Evolutionary conservation across 2,113 vertebrate genomes (phyloP).

Genomic region (Clupea harengus): DNA sequence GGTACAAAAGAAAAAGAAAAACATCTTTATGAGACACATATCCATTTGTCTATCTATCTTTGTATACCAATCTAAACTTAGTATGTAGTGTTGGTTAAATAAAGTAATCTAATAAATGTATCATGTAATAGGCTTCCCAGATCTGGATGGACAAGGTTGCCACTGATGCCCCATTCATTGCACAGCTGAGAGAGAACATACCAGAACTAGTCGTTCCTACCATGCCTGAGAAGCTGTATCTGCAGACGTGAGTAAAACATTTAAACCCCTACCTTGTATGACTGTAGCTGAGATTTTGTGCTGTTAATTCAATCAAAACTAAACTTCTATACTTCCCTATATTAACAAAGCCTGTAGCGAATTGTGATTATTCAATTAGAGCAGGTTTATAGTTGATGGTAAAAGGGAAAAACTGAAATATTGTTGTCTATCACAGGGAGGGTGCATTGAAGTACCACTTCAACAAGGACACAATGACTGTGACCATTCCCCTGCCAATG

Average conservation of each 20-base stretch:
- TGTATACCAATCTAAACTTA: not conserved
- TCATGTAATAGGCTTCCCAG: conserved; percentile 70
- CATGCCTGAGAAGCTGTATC: conserved; percentile 83
- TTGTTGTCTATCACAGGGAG: conserved; percentile 66
- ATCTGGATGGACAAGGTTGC: conserved; percentile 78
- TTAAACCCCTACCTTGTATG: not conserved
- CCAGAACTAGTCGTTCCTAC: conserved; percentile 69
- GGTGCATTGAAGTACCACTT: conserved; percentile 76
- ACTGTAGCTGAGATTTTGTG: not conserved
- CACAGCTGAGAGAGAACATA: conserved; percentile 68
- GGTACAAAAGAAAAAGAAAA: conserved; percentile 66
- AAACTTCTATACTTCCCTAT: not conserved
- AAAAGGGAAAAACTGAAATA: not conserved
- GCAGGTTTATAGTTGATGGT: not conserved
- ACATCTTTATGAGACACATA: not conserved
- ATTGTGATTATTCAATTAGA: not conserved
- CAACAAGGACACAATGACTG: conserved; percentile 71
- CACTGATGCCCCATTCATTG: conserved; percentile 68
- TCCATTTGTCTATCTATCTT: not conserved
- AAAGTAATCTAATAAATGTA: not conserved
- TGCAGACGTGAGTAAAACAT: conserved; percentile 76
- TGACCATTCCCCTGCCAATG: conserved; percentile 81
- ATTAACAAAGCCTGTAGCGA: not conserved
- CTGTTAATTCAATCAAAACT: not conserved
- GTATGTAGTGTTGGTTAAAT: not conserved